Base-by-base conservation (phyloP, 2,113 vertebrate species). In the Panthera uncia region DNA sequence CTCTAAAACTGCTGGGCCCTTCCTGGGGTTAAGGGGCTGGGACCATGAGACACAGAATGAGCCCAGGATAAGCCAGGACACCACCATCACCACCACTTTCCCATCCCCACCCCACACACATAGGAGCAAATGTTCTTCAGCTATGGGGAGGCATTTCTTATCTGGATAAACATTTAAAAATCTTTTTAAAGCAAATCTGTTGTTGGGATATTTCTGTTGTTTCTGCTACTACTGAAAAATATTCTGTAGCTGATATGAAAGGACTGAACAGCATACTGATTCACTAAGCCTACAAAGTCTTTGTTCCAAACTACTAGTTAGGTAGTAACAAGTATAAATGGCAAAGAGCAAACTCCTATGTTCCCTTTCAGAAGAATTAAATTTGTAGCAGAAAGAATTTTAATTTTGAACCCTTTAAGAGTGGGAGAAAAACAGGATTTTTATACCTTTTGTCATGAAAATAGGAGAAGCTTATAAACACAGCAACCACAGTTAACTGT, bases 281-380 rank as follows among this genome's bases (percentile, higher is more conserved):
- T 85, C 71, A 81, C 74, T 80, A 92, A 96, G 41, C 8, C 36
- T 71, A 71, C 65, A 3, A 95, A 96, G 29, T 61, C 66, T 36
- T 92, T 69, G 38, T 61, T 85, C 25, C 78, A 83, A 95, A 89
- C 29, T 84, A 76, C 76, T 89, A 36, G 12, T 68, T 80, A 90
- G n/a, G 6, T 12, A 65, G 55, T 69, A 52, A 95, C 68, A 97
- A 78, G 95, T 25, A 95, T 41, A 88, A 0, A 48, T 25, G 18
- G 55, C 66, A 91, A 80, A 76, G 13, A 80, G 15, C 21, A 91
- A 94, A 81, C 5, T 11, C 45, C 41, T 94, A 3, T n/a, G 13
- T 18, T 85, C 31, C 68, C 91, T 88, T 85, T 93, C 93, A 93
- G 79, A 87, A 86, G 33, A 91, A 95, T 73, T 91, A 83, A 86